Conservation (phyloP, 2,797 vertebrate species). For the Pangasius macronema region DNA sequence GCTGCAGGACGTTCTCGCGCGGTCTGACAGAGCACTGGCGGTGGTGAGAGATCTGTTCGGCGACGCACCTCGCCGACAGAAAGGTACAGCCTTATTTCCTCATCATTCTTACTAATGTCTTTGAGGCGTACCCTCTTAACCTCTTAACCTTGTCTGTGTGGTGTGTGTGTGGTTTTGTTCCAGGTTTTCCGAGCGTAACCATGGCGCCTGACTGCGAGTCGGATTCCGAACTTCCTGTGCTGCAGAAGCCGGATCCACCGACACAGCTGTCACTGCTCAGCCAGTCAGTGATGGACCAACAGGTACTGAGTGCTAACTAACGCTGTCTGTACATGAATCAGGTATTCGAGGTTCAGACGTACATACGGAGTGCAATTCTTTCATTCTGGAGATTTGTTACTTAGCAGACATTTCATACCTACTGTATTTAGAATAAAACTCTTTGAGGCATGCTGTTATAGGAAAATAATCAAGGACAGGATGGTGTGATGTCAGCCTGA, state of each 20-base stretch:
- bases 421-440: not conserved
- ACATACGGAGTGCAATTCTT: not conserved
- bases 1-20: constrained; percentile 82
- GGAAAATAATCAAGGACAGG: not conserved
- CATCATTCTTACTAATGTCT: not conserved
- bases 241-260: constrained; percentile 75
- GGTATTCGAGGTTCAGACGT: not conserved
- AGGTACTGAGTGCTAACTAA: constrained; percentile 68
- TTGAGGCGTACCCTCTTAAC: not conserved
- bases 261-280: constrained; percentile 77
- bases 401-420: not conserved
- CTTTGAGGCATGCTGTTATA: not conserved
- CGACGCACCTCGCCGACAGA: constrained; percentile 81
- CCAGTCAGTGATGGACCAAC: constrained; percentile 81
- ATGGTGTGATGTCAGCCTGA: not conserved
- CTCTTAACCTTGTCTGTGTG: constrained; percentile 39
- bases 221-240: constrained; percentile 72
- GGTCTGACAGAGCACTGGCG: constrained; percentile 84
- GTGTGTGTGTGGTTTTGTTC: constrained; percentile 4
- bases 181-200: constrained; percentile 91
- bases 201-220: constrained; percentile 81
- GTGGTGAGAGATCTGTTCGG: constrained; percentile 84
- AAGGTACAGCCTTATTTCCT: constrained; percentile 71
- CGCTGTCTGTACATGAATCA: not conserved
- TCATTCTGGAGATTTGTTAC: not conserved